Evolutionary conservation across 2,797 vertebrate genomes (phyloP), one percentile per base, ranked within the genome.

Genomic region (Ciconia nigra): DNA sequence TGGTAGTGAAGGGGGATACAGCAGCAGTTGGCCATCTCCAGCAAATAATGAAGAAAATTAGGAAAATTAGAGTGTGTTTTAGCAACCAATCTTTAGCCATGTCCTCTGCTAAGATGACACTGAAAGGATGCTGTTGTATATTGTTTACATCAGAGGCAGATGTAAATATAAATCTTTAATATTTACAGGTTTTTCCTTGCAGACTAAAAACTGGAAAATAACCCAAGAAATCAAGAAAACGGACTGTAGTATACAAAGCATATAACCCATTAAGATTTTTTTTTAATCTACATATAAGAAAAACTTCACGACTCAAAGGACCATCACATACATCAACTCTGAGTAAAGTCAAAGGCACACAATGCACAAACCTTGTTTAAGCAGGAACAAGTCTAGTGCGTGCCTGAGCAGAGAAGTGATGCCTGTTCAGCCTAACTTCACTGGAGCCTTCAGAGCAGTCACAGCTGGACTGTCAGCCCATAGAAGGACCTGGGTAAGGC

Each of bases 341-440:
- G 19, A 70, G 18, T 31, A 20, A 58, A 82, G 33, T 13, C 24
- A 31, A 63, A 83, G 19, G 44, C 26, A 46, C 24, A 54, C 5
- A 24, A 8, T 1, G 5, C 49, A 91, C 37, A 76, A 46, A 42
- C 5, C 1, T 2, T 17, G 11, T 46, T 70, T n/a, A 35, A 76
- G 46, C 8, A 62, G 33, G 5, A 47, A 42, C 17, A 73, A 39
- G 35, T 13, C 29, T 11, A 26, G 24, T 0, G 0, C 59, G 8
- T 10, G 11, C 57, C 44, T 58, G 24, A 13, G 13, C 47, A 63
- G 28, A 37, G 37, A 35, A 65, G 31, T 2, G 0, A 44, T 13
- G 21, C 1, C 24, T 21, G 15, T 26, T 37, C 28, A 55, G 25
- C 15, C n/a, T 24, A 17, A 19, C 10, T 52, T 19, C 33, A 55